Conservation (phyloP, 2,888 invertebrate genomes). For the Galerucella pusilla region DNA sequence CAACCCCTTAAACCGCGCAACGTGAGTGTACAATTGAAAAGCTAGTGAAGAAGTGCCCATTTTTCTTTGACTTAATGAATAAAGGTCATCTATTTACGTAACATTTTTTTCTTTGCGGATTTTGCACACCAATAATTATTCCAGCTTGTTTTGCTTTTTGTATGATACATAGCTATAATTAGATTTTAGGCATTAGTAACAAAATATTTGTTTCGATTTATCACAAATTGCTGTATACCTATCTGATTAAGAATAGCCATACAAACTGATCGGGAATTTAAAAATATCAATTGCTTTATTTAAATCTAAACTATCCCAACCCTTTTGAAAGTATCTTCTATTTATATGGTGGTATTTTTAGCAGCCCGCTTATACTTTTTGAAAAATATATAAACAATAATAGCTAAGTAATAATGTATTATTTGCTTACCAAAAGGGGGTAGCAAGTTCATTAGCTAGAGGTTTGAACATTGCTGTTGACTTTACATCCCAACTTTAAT, state of each 20-base stretch:
- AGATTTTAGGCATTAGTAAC: conserved; percentile 7
- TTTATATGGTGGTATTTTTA: too few species aligned
- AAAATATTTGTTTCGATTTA: conserved; percentile 15
- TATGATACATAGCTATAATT: conserved; percentile 15
- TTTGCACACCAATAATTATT: conserved; percentile 29
- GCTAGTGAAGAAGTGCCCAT: conserved; percentile 25
- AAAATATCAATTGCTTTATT: too few species aligned
- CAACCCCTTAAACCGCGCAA: conserved; percentile 17
- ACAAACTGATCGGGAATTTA: background rate
- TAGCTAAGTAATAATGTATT: too few species aligned
- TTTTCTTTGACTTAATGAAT: conserved; percentile 11
- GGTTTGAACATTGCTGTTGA: too few species aligned
- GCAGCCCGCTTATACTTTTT: too few species aligned
- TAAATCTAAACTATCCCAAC: too few species aligned
- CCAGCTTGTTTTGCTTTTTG: conserved; percentile 27
- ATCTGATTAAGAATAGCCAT: background rate
- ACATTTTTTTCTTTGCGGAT: conserved; percentile 16
- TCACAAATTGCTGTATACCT: background rate
- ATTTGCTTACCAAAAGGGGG: too few species aligned
- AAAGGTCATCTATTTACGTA: conserved; percentile 28
- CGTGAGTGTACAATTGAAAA: conserved; percentile 10
- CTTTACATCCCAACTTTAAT: too few species aligned
- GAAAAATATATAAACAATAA: too few species aligned
- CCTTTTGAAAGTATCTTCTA: too few species aligned
- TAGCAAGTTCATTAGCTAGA: too few species aligned